phyloP scores from a whole-genome alignment of 2,888 invertebrate genomes.

The Lasioglossum morio region DNA sequence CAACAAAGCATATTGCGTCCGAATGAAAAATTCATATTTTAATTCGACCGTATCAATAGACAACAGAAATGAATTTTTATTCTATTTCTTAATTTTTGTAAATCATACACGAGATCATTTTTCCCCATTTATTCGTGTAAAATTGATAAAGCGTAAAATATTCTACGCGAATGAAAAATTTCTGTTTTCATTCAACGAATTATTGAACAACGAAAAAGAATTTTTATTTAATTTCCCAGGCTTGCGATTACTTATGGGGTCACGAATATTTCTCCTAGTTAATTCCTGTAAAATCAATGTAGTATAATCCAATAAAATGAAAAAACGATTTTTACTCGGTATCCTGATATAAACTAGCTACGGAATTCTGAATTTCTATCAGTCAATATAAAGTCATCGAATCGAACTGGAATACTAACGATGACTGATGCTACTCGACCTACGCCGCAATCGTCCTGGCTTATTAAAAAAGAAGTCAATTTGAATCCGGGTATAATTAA shows the following conservation, averaged over 20 bases:
- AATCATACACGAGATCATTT: neutral
- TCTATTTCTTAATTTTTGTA: neutral
- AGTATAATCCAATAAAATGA: neutral
- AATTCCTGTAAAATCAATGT: neutral
- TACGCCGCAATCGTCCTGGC: neutral
- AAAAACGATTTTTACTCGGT: neutral
- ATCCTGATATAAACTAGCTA: neutral
- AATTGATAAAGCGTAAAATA: neutral
- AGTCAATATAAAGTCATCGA: neutral
- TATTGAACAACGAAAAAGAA: neutral
- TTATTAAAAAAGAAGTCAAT: neutral
- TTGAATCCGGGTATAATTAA: slow-evolving; percentile 11
- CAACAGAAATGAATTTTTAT: neutral
- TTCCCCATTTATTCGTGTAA: no score
- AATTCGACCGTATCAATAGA: neutral
- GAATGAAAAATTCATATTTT: neutral
- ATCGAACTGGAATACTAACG: neutral
- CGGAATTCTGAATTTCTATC: neutral
- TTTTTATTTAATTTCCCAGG: neutral
- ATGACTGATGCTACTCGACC: neutral
- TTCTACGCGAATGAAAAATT: neutral
- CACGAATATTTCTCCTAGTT: no score
- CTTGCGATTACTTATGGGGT: no score
- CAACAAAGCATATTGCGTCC: neutral
- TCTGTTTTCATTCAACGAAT: neutral